phyloP scores from a whole-genome alignment of 2,888 invertebrate species.

The Erebia palarica region DNA sequence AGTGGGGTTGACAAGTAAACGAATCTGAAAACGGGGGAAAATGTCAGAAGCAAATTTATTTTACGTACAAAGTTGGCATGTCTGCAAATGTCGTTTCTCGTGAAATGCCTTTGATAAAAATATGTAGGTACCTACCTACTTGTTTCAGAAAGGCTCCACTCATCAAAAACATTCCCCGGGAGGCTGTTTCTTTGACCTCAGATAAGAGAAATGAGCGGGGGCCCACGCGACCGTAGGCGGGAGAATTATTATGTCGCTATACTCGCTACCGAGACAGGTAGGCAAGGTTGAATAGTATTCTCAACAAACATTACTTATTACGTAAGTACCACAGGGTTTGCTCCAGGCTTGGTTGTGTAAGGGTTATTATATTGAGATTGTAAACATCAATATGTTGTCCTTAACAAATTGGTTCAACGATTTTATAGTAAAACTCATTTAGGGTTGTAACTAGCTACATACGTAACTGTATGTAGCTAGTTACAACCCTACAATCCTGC shows the following conservation, averaged over 20 bases:
- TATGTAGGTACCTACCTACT: conserved; percentile 15
- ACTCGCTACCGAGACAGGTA: conserved; percentile 32
- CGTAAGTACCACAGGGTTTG: not conserved
- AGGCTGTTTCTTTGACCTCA: conserved; percentile 44
- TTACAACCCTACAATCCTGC: too few species aligned
- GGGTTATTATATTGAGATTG: conserved; percentile 5
- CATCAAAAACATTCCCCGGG: conserved; percentile 44
- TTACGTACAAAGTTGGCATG: not conserved
- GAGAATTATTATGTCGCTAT: conserved; percentile 22
- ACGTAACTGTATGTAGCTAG: too few species aligned
- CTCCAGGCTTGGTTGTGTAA: not conserved
- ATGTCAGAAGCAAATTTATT: not conserved
- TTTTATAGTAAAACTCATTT: not conserved
- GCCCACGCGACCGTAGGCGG: conserved; percentile 35
- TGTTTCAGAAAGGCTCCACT: conserved; percentile 16
- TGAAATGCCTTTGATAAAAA: conserved; percentile 27
- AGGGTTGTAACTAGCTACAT: not conserved
- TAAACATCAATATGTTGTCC: conserved; percentile 1
- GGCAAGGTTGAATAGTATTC: conserved; percentile 27
- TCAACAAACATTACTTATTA: conserved; percentile 6
- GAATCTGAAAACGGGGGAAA: not conserved
- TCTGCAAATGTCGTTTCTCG: not conserved
- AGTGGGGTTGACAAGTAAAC: too few species aligned
- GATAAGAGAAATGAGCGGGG: conserved; percentile 35
- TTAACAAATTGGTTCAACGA: not conserved